Conservation (phyloP, 2,888 invertebrate genomes). For the Helicoverpa assulta region DNA sequence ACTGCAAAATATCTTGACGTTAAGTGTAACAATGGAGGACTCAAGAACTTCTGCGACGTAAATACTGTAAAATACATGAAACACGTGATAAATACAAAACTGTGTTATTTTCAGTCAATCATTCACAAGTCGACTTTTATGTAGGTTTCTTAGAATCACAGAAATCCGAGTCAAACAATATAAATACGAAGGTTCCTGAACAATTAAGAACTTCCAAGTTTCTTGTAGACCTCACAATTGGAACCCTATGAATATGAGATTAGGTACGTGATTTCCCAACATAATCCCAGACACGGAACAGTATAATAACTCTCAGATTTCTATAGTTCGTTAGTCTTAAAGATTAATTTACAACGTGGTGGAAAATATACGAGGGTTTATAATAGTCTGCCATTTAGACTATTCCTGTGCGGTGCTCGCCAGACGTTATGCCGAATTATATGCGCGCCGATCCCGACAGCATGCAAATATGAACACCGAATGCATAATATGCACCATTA, state of each 20-base stretch:
- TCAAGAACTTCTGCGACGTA: background rate
- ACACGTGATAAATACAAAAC: too few species aligned
- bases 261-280: slow-evolving; percentile 38
- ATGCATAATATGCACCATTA: slow-evolving; percentile 56
- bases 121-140: too few species aligned
- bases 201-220: background rate
- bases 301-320: slow-evolving; percentile 40
- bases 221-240: slow-evolving; percentile 7
- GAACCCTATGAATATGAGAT: slow-evolving; percentile 18
- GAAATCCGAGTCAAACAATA: too few species aligned
- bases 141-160: too few species aligned
- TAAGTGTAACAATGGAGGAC: background rate
- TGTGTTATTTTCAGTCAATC: too few species aligned
- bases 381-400: slow-evolving; percentile 75
- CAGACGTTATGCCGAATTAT: slow-evolving; percentile 66
- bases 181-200: too few species aligned
- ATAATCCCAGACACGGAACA: slow-evolving; percentile 32
- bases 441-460: slow-evolving; percentile 52
- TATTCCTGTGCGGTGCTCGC: slow-evolving; percentile 69
- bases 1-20: slow-evolving; percentile 12
- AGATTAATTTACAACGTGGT: slow-evolving; percentile 47
- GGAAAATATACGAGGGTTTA: slow-evolving; percentile 66
- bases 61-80: too few species aligned
- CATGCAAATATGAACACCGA: slow-evolving; percentile 57
- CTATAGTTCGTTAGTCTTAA: slow-evolving; percentile 46